Evolutionary conservation across 1,140 invertebrate genomes (phyloP).

Genomic region (Asobara japonica): DNA sequence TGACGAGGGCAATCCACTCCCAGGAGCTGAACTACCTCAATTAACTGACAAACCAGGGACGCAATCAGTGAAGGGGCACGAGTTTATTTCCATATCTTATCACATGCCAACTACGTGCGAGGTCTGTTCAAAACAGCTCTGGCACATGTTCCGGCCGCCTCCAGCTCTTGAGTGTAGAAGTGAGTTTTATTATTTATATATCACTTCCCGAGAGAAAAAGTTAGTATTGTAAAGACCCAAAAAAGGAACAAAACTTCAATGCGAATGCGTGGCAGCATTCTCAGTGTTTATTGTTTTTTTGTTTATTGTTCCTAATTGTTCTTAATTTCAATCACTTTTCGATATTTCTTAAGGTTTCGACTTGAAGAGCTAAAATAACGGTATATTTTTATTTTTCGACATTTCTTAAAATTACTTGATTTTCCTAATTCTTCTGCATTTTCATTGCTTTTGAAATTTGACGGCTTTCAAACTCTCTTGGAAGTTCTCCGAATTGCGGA

Average conservation of each 20-base stretch:
- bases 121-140: conserved; percentile 94
- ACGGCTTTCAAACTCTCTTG: no score
- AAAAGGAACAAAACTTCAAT: background rate
- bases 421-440: no score
- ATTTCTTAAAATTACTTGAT: no score
- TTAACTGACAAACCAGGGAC: conserved; percentile 79
- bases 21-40: conserved; percentile 59
- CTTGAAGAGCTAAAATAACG: no score
- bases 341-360: no score
- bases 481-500: no score
- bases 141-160: conserved; percentile 97
- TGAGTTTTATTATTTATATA: conserved; percentile 72
- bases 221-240: conserved; percentile 9
- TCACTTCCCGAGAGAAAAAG: conserved; percentile 22
- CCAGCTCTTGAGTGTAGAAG: conserved; percentile 95
- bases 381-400: no score
- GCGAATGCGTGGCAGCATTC: no score
- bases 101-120: conserved; percentile 99
- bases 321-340: no score
- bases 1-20: conserved; percentile 69
- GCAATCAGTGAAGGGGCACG: conserved; percentile 92
- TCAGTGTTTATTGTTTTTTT: no score
- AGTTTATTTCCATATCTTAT: conserved; percentile 95
- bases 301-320: no score
- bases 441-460: no score